Conservation (phyloP, 2,888 invertebrate species). For the Cephus nigrinus region DNA sequence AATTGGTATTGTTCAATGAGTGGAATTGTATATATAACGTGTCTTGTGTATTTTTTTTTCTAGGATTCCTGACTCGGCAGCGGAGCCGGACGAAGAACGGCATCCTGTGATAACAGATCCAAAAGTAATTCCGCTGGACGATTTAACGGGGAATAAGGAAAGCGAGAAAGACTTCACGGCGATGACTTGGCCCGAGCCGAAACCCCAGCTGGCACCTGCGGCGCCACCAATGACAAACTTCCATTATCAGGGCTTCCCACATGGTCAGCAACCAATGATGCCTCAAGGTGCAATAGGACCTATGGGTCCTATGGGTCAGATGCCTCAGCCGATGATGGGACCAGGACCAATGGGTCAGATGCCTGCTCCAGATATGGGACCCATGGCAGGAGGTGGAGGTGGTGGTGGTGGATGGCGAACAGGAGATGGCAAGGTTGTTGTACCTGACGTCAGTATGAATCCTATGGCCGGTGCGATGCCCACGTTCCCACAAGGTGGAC, state of each 20-base stretch:
- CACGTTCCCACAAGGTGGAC: conserved; percentile 40
- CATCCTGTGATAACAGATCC: conserved; percentile 79
- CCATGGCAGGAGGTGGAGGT: conserved; percentile 56
- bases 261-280: conserved; percentile 50
- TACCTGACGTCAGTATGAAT: conserved; percentile 49
- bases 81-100: conserved; percentile 88
- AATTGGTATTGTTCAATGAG: background rate
- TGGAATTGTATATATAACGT: background rate
- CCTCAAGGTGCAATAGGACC: conserved; percentile 29
- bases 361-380: conserved; percentile 41
- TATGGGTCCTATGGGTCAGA: conserved; percentile 37
- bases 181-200: conserved; percentile 88
- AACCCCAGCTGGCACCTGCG: conserved; percentile 71
- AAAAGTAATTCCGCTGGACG: conserved; percentile 87
- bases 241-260: conserved; percentile 57
- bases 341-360: conserved; percentile 62
- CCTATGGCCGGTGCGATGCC: conserved; percentile 55
- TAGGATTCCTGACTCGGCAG: conserved; percentile 85
- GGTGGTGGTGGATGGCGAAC: conserved; percentile 68
- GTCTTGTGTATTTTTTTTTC: background rate
- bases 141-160: conserved; percentile 85
- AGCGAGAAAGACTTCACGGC: conserved; percentile 81
- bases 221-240: conserved; percentile 39
- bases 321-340: conserved; percentile 45
- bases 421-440: conserved; percentile 68